These are phyloP conservation scores for Drosophila kanekoi DNA, from an alignment of 2,888 invertebrate species.

Conservation along the genomic window DNA sequence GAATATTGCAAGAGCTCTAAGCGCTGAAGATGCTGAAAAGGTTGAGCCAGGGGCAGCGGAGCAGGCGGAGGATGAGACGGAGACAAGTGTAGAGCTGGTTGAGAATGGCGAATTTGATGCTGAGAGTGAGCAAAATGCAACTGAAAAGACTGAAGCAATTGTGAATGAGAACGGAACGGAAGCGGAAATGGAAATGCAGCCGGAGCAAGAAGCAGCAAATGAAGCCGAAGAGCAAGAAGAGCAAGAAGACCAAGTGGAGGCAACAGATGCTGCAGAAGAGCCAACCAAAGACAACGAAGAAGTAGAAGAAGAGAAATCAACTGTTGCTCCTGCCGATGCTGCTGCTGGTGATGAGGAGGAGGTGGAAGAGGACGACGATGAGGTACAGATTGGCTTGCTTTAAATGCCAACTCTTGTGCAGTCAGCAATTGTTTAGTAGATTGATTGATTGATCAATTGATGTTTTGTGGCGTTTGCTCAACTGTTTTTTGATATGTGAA, in stretches of 20 bases:
- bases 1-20: conserved; percentile 84
- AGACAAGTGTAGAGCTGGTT: conserved; percentile 29
- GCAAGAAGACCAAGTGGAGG: conserved; percentile 30
- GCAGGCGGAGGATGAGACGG: conserved; percentile 8
- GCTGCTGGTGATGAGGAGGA: conserved; percentile 43
- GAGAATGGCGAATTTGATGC: conserved; percentile 16
- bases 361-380: conserved; percentile 82
- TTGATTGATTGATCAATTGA: conserved; percentile 27
- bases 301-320: conserved; percentile 41
- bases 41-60: conserved; percentile 21
- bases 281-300: conserved; percentile 37
- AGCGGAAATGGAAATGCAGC: conserved; percentile 21
- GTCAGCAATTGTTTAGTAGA: conserved; percentile 38
- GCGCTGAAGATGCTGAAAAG: conserved; percentile 55
- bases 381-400: conserved; percentile 85
- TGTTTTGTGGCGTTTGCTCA: conserved; percentile 62
- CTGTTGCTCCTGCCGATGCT: conserved; percentile 2
- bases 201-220: conserved; percentile 5
- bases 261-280: conserved; percentile 13
- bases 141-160: conserved; percentile 65
- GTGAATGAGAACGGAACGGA: conserved; percentile 25
- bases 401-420: conserved; percentile 66
- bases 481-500: conserved; percentile 42
- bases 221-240: conserved; percentile 32
- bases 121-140: conserved; percentile 61